A percentile compares a stretch with the other conserved stretches of the same genome.
phyloP scores from a whole-genome alignment of 2,113 vertebrate species.

The Variabilichromis moorii region DNA sequence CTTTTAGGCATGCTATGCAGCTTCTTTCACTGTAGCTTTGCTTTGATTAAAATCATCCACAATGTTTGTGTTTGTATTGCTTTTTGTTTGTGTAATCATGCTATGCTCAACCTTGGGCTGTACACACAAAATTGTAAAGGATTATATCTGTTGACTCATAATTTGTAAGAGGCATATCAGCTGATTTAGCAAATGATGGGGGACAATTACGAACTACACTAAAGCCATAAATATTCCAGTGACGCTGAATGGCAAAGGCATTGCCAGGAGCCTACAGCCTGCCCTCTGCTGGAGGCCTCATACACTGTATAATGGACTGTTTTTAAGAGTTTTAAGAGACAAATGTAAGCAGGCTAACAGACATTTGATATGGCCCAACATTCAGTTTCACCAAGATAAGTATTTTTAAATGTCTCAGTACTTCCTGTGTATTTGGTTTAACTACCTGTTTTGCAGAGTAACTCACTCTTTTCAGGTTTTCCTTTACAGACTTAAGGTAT shows the following conservation, averaged over 20 bases:
- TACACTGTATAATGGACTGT: background rate
- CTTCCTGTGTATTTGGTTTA: background rate
- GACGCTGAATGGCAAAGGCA: background rate
- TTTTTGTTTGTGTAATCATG: background rate
- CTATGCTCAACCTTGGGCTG: background rate
- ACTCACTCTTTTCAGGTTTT: background rate
- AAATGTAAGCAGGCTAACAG: background rate
- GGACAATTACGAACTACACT: background rate
- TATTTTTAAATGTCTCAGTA: background rate
- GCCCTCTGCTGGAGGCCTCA: constrained; percentile 55
- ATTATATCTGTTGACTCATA: background rate
- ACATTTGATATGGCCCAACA: background rate
- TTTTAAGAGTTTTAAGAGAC: background rate
- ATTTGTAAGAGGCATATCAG: background rate
- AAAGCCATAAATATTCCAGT: background rate
- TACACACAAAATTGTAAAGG: background rate
- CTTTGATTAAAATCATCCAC: background rate
- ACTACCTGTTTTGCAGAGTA: background rate
- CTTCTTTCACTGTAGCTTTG: background rate
- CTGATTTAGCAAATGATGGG: background rate
- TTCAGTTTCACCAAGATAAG: background rate
- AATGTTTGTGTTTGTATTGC: background rate
- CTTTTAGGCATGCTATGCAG: background rate
- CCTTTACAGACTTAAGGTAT: background rate
- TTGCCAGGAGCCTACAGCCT: background rate